A percentile compares a stretch with the other conserved stretches of the same genome.
Evolutionary conservation across 2,797 vertebrate genomes (phyloP).

Genomic region (Limosa lapponica): DNA sequence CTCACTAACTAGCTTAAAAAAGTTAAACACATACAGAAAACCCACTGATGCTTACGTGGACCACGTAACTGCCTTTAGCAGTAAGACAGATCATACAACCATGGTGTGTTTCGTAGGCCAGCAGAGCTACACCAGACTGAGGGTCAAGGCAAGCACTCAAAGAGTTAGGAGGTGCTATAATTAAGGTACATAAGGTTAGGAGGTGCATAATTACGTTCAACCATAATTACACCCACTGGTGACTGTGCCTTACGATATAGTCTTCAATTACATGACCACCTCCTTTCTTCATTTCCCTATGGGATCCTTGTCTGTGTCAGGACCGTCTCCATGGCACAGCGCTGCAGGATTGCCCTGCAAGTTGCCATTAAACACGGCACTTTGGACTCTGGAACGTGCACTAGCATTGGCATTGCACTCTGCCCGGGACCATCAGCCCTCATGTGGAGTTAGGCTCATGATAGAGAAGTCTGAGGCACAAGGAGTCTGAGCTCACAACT

Average conservation of each 20-base stretch:
- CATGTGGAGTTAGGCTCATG: fast-evolving
- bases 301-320: neutral
- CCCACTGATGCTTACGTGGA: neutral
- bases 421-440: neutral
- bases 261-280: constrained; percentile 55
- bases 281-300: constrained; percentile 15
- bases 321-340: neutral
- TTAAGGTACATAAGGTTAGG: constrained; percentile 35
- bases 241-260: neutral
- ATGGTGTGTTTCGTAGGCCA: neutral
- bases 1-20: neutral
- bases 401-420: neutral
- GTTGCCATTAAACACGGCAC: neutral
- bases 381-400: neutral
- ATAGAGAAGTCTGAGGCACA: neutral
- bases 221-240: constrained; percentile 58
- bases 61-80: neutral
- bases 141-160: constrained; percentile 8
- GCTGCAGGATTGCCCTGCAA: neutral
- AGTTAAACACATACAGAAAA: neutral
- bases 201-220: constrained; percentile 35
- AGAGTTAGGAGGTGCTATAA: constrained; percentile 26
- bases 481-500: neutral
- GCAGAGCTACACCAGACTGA: neutral
- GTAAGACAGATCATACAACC: neutral